Conservation (phyloP, 2,113 vertebrate genomes). For the human region GRCh38 chr18:44791001-44791500, state of each 20-base stretch:
- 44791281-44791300: neutral
- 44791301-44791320: neutral
- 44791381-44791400: neutral
- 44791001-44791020: neutral
- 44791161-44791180: neutral
- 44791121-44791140: neutral
- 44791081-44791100: neutral
- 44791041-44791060: neutral
- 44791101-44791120: neutral
- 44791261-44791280: neutral
- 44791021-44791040: neutral
- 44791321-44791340: neutral
- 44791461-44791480: neutral
- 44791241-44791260: neutral
- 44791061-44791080: neutral
- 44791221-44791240: neutral
- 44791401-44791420: neutral
- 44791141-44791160: neutral
- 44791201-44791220: neutral
- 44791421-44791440: neutral
- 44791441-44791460: neutral
- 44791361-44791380: neutral
- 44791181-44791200: neutral
- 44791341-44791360: neutral
- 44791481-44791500: neutral